Conservation (phyloP, 1,140 invertebrate genomes). For the Papilio dardanus region DNA sequence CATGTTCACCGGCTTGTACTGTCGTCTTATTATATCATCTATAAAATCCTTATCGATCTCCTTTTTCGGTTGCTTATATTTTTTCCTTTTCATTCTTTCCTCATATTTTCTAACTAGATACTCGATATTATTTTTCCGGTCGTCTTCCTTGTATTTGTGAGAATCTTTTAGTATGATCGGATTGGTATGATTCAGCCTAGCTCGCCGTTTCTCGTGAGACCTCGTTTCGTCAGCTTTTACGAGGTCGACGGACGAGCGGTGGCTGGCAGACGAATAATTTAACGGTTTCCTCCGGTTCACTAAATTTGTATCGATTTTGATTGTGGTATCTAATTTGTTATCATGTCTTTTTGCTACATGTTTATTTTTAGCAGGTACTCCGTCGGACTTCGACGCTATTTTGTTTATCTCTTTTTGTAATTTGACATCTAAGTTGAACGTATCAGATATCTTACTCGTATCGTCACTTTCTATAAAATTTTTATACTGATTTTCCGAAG, state of each 20-base stretch:
- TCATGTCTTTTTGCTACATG: constrained; percentile 36
- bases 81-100: constrained; percentile 45
- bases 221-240: constrained; percentile 30
- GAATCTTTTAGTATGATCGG: constrained; percentile 28
- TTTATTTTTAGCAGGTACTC: constrained; percentile 47
- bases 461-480: constrained; percentile 52
- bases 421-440: constrained; percentile 29
- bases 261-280: constrained; percentile 48
- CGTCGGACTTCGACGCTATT: constrained; percentile 26
- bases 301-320: constrained; percentile 44
- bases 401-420: constrained; percentile 39
- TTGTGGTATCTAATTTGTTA: constrained; percentile 29
- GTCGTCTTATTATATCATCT: constrained; percentile 67
- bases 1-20: constrained; percentile 70
- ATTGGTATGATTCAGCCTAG: constrained; percentile 38
- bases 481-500: constrained; percentile 45
- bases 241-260: constrained; percentile 48
- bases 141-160: constrained; percentile 21
- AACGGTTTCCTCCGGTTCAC: constrained; percentile 39
- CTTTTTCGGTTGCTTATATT: constrained; percentile 40
- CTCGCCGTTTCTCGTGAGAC: constrained; percentile 28
- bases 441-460: constrained; percentile 35
- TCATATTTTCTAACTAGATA: constrained; percentile 37
- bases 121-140: constrained; percentile 34
- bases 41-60: constrained; percentile 68